Conservation (phyloP, 2,113 vertebrate species). For the Craseonycteris thonglongyai region DNA sequence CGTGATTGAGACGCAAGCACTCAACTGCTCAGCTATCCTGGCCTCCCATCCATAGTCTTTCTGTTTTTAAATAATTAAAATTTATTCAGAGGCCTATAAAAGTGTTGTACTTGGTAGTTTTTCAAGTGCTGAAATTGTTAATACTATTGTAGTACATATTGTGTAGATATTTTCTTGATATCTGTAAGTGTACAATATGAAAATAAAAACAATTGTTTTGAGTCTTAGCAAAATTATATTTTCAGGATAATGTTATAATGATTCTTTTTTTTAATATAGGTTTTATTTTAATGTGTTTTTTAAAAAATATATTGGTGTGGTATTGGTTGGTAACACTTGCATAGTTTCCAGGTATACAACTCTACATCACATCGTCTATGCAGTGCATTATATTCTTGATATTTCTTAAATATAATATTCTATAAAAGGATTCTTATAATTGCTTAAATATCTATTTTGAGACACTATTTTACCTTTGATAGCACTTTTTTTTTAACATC, state of each 20-base stretch:
- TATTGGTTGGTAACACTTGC: too few species aligned
- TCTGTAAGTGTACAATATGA: neutral
- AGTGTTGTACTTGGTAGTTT: neutral
- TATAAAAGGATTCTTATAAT: slow-evolving; percentile 43
- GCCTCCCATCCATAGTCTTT: too few species aligned
- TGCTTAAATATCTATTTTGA: slow-evolving; percentile 42
- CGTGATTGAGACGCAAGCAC: too few species aligned
- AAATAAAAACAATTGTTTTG: slow-evolving; percentile 5
- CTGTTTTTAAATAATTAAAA: too few species aligned
- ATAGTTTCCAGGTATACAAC: too few species aligned
- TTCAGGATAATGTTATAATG: neutral
- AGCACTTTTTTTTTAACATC: neutral
- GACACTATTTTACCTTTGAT: slow-evolving; percentile 11
- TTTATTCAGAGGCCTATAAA: neutral
- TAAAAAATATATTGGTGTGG: too few species aligned
- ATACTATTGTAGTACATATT: neutral
- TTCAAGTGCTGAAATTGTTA: neutral
- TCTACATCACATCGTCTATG: too few species aligned
- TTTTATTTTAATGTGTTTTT: too few species aligned
- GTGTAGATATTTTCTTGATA: neutral
- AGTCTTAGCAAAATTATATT: slow-evolving; percentile 19
- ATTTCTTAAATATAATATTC: slow-evolving; percentile 27
- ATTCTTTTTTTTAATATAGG: slow-evolving; percentile 19
- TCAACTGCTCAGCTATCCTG: too few species aligned
- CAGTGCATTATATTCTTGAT: slow-evolving; percentile 14